These are phyloP conservation scores for Heteromormyrus szaboi DNA, from an alignment of 2,797 vertebrate genomes.

Conservation along the genomic window DNA sequence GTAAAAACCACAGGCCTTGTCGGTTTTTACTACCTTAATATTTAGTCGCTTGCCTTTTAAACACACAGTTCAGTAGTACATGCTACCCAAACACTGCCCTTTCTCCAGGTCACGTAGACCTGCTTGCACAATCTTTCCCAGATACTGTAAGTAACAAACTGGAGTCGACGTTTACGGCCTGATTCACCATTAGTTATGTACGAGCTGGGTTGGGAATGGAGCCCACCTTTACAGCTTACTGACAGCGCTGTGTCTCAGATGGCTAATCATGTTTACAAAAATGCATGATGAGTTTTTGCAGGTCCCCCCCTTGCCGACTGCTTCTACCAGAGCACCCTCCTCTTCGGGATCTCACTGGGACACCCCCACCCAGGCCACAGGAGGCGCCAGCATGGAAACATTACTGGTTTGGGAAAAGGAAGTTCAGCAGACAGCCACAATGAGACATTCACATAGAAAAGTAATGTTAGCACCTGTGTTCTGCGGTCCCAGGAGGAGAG, in stretches of 20 bases:
- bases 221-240: no score
- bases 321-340: not conserved
- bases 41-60: not conserved
- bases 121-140: not conserved
- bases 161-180: not conserved
- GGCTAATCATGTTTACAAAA: not conserved
- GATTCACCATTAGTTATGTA: not conserved
- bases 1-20: not conserved
- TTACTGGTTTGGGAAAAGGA: not conserved
- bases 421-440: not conserved
- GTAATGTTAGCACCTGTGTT: not conserved
- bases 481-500: not conserved
- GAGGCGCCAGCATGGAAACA: not conserved
- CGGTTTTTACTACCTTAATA: not conserved
- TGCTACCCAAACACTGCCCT: not conserved
- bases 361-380: not conserved
- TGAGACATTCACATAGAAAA: not conserved
- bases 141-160: not conserved
- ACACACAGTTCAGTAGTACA: constrained; percentile 2
- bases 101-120: not conserved
- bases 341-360: not conserved
- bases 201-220: not conserved
- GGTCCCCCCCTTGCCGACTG: not conserved
- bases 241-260: not conserved
- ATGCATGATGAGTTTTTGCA: not conserved